Percentiles rank a stretch among this genome's conserved stretches.
phyloP scores from a whole-genome alignment of 2,113 vertebrate species.

The Falcunculus frontatus region DNA sequence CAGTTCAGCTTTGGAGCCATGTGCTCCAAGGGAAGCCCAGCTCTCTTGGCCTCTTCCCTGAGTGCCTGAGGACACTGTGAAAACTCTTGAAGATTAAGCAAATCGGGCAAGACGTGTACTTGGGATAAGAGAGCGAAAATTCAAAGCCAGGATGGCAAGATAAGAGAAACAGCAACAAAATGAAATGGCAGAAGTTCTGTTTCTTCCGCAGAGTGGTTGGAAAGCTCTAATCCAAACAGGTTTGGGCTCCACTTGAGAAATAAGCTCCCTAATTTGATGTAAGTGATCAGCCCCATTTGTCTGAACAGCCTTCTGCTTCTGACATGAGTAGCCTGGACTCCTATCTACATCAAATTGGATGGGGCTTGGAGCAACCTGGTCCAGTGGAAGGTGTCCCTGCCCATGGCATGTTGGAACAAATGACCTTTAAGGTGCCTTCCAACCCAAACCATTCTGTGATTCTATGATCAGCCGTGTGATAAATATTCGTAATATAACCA shows the following conservation, averaged over 20 bases:
- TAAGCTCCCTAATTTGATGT: neutral
- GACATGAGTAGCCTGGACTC: neutral
- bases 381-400: neutral
- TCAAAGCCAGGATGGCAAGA: neutral
- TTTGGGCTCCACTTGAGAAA: neutral
- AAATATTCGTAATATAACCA: neutral
- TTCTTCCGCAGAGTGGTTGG: neutral
- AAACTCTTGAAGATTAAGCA: neutral
- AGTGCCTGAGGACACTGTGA: neutral
- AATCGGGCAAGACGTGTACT: neutral
- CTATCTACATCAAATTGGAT: accelerated
- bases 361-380: neutral
- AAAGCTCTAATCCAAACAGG: neutral
- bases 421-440: neutral
- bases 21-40: neutral
- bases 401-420: neutral
- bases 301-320: neutral
- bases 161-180: neutral
- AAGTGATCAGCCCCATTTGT: neutral
- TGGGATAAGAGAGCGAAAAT: neutral
- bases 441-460: neutral
- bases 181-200: neutral
- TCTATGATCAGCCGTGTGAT: neutral
- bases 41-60: neutral
- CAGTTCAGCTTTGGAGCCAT: neutral